These are phyloP conservation scores for Lordiphosa andalusiaca DNA, from an alignment of 2,888 invertebrate genomes.

Conservation along the genomic window DNA sequence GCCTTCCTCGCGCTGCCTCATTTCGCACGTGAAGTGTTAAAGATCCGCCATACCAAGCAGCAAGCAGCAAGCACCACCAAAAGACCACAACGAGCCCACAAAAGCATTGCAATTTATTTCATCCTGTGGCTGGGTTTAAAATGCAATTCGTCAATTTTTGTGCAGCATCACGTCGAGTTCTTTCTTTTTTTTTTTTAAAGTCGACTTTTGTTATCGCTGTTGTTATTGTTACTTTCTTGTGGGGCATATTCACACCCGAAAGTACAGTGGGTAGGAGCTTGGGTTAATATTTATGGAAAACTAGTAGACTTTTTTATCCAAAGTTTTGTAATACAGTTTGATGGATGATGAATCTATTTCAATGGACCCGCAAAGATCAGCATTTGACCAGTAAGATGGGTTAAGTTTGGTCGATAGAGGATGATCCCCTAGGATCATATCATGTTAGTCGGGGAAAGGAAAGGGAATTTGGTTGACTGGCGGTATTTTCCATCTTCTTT, in stretches of 20 bases:
- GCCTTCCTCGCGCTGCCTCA: slow-evolving; percentile 22
- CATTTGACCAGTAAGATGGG: too few relatives aligned
- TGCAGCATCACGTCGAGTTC: slow-evolving; percentile 38
- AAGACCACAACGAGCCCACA: slow-evolving; percentile 9
- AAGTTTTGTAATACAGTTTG: too few relatives aligned
- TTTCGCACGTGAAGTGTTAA: slow-evolving; percentile 68
- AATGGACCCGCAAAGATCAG: too few relatives aligned
- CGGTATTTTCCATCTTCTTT: too few relatives aligned
- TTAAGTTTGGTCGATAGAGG: too few relatives aligned
- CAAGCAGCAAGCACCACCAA: slow-evolving; percentile 22
- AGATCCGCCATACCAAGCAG: slow-evolving; percentile 28
- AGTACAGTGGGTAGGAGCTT: slow-evolving; percentile 4
- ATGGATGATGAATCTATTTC: too few relatives aligned
- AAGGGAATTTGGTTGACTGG: too few relatives aligned
- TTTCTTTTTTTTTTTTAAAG: slow-evolving; percentile 8
- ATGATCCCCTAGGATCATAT: too few relatives aligned
- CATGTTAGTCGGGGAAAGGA: too few relatives aligned
- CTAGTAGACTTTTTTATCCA: too few relatives aligned
- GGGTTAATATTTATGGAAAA: too few relatives aligned
- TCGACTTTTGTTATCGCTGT: slow-evolving; percentile 10
- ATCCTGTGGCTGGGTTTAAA: slow-evolving; percentile 31
- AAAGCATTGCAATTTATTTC: slow-evolving; percentile 51
- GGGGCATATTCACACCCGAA: slow-evolving; percentile 5
- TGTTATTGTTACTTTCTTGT: slow-evolving; percentile 9
- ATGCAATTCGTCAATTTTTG: slow-evolving; percentile 46